Conservation (phyloP, 2,797 vertebrate genomes). For the Pristis pectinata region DNA sequence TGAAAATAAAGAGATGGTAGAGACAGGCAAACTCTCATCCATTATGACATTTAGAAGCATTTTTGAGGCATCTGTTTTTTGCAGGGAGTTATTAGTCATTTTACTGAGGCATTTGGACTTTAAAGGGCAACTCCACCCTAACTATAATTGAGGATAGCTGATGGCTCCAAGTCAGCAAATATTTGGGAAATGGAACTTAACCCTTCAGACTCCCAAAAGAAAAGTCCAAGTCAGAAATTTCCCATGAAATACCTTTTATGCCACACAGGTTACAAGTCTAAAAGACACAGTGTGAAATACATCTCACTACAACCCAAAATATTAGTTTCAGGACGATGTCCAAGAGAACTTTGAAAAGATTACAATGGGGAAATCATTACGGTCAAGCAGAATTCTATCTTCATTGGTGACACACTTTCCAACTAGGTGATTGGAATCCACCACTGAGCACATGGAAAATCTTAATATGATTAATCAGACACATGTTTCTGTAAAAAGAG, state of each 20-base stretch:
- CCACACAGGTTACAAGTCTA: not conserved
- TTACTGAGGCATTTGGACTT: slow-evolving; percentile 5
- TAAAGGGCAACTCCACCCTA: slow-evolving; percentile 18
- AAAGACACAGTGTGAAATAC: not conserved
- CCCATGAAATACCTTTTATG: not conserved
- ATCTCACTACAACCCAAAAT: not conserved
- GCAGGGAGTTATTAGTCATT: slow-evolving; percentile 22
- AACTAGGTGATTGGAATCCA: not conserved
- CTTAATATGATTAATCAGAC: too few relatives aligned
- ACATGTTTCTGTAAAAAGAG: too few relatives aligned
- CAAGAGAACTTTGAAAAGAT: not conserved
- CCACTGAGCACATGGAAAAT: too few relatives aligned
- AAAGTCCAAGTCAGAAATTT: not conserved
- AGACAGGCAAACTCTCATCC: slow-evolving; percentile 15
- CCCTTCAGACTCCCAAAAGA: slow-evolving; percentile 1
- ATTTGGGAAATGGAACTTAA: slow-evolving; percentile 8
- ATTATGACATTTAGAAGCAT: slow-evolving; percentile 25
- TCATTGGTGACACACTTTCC: not conserved
- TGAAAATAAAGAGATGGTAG: slow-evolving; percentile 4
- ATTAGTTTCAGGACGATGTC: not conserved
- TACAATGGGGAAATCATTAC: not conserved
- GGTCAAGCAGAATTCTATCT: not conserved
- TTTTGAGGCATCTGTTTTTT: slow-evolving; percentile 27
- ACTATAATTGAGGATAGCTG: not conserved
- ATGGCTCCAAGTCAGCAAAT: not conserved